These are phyloP conservation scores for Caligus rogercresseyi DNA, from an alignment of 1,140 invertebrate genomes.

Conservation along the genomic window DNA sequence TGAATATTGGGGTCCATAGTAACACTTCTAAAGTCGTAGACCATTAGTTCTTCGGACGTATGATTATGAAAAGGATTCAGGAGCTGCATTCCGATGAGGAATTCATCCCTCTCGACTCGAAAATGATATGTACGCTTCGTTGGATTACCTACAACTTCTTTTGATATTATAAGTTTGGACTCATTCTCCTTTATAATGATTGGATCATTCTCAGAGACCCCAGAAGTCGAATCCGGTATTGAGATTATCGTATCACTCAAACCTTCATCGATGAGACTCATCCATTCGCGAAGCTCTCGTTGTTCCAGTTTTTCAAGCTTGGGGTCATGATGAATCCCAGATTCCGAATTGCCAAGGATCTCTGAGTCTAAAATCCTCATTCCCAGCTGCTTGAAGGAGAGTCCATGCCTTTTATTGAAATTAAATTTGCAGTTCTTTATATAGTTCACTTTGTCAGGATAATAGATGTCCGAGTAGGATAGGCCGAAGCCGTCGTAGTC, in stretches of 20 bases:
- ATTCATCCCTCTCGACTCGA: slow-evolving; percentile 16
- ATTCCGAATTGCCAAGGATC: slow-evolving; percentile 64
- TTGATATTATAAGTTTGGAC: slow-evolving; percentile 36
- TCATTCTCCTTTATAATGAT: slow-evolving; percentile 15
- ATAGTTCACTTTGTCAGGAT: slow-evolving; percentile 60
- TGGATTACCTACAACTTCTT: slow-evolving; percentile 38
- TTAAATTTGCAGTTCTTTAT: slow-evolving; percentile 72
- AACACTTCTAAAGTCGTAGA: slow-evolving; percentile 40
- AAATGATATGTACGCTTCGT: slow-evolving; percentile 18
- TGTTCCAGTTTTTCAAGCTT: slow-evolving; percentile 62
- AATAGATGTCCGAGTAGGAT: slow-evolving; percentile 70
- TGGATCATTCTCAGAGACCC: slow-evolving; percentile 5
- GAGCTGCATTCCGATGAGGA: slow-evolving; percentile 29
- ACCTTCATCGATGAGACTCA: slow-evolving; percentile 28
- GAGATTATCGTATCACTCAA: slow-evolving; percentile 7
- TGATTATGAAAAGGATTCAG: slow-evolving; percentile 70
- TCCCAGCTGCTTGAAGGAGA: slow-evolving; percentile 69
- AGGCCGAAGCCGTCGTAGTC: slow-evolving; percentile 70
- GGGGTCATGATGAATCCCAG: slow-evolving; percentile 82
- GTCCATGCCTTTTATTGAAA: slow-evolving; percentile 65
- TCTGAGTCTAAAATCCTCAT: slow-evolving; percentile 48
- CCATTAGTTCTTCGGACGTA: slow-evolving; percentile 57
- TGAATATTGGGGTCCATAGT: slow-evolving; percentile 9
- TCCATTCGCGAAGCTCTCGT: slow-evolving; percentile 80
- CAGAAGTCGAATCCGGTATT: neutral